phyloP scores from a whole-genome alignment of 2,113 vertebrate genomes.

The Nothobranchius furzeri region DNA sequence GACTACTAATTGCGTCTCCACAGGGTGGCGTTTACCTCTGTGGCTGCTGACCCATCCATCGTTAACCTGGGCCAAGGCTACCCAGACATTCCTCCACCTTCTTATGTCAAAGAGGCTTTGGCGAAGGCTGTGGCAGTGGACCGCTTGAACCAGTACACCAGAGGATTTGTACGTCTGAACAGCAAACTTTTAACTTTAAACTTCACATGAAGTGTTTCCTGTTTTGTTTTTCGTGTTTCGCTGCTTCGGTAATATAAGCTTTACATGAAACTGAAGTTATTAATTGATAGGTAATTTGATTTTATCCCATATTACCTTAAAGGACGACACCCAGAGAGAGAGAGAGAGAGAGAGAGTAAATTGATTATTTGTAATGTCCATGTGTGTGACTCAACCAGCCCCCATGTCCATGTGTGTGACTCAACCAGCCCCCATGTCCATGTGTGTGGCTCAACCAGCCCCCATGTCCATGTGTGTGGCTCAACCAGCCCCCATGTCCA shows the following conservation, averaged over 20 bases:
- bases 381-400: too few relatives aligned
- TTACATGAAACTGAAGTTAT: too few relatives aligned
- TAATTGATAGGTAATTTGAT: too few relatives aligned
- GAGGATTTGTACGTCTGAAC: slow-evolving; percentile 87
- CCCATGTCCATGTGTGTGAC: too few relatives aligned
- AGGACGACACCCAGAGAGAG: too few relatives aligned
- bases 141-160: slow-evolving; percentile 91
- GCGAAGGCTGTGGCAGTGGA: slow-evolving; percentile 82
- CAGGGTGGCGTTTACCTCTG: slow-evolving; percentile 90
- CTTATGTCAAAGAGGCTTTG: slow-evolving; percentile 87
- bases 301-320: too few relatives aligned
- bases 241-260: not conserved
- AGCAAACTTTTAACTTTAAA: not conserved
- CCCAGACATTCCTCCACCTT: slow-evolving; percentile 90
- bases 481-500: too few relatives aligned
- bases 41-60: slow-evolving; percentile 88
- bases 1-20: not conserved
- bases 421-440: too few relatives aligned
- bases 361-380: too few relatives aligned
- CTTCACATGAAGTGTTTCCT: not conserved
- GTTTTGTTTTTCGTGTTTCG: not conserved
- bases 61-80: slow-evolving; percentile 93
- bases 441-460: too few relatives aligned
- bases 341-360: too few relatives aligned
- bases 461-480: too few relatives aligned